These are phyloP conservation scores for Drosophila vallismaia DNA, from an alignment of 2,888 invertebrate genomes.

Conservation along the genomic window DNA sequence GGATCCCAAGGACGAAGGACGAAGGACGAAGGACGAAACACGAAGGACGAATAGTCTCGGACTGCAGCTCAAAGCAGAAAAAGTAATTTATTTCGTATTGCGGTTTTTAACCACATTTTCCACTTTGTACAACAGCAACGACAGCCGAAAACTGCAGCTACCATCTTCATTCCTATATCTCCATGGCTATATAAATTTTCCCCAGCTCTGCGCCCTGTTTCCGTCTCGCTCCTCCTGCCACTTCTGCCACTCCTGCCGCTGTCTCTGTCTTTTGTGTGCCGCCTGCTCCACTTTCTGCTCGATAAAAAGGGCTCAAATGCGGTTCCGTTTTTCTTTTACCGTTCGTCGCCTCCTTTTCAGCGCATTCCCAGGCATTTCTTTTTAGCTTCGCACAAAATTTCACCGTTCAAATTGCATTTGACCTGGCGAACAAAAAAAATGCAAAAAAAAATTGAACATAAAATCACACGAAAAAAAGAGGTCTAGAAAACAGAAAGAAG, in stretches of 20 bases:
- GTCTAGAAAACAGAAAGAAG: conserved; percentile 11
- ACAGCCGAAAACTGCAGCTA: conserved; percentile 64
- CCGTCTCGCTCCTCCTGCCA: conserved; percentile 3
- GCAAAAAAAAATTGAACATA: conserved; percentile 52
- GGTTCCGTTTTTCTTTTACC: conserved; percentile 68
- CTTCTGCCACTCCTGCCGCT: neutral
- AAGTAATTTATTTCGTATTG: conserved; percentile 79
- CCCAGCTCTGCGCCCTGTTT: conserved; percentile 42
- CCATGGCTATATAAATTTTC: conserved; percentile 66
- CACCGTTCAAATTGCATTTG: conserved; percentile 46
- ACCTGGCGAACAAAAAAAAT: conserved; percentile 22
- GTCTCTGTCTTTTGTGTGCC: conserved; percentile 34
- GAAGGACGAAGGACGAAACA: conserved; percentile 8
- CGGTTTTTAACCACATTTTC: conserved; percentile 79
- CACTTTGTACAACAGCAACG: conserved; percentile 76
- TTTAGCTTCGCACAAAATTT: conserved; percentile 49
- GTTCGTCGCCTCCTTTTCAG: conserved; percentile 62
- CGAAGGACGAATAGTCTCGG: conserved; percentile 38
- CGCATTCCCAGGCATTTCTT: conserved; percentile 66
- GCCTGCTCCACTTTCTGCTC: conserved; percentile 57
- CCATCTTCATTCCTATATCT: conserved; percentile 43
- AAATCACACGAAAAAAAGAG: conserved; percentile 40
- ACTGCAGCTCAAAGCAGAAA: conserved; percentile 75
- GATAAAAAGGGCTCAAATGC: conserved; percentile 76
- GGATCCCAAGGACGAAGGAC: conserved; percentile 18